Conservation (phyloP, 2,113 vertebrate species). For the Elephas maximus region DNA sequence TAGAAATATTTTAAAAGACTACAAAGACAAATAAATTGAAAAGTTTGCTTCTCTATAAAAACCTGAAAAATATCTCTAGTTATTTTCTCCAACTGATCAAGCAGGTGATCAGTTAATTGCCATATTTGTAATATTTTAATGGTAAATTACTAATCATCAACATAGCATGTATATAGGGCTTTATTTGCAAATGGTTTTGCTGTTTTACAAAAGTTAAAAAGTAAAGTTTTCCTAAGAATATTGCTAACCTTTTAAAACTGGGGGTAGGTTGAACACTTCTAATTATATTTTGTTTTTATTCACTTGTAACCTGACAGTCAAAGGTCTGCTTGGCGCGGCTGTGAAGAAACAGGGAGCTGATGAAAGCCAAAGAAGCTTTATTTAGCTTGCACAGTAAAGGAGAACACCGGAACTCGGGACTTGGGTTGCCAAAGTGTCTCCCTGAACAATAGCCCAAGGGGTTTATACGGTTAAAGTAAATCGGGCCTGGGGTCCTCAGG, state of each 20-base stretch:
- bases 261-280: neutral
- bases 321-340: no score
- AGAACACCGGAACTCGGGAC: no score
- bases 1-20: constrained; percentile 67
- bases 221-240: neutral
- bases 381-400: no score
- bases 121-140: constrained; percentile 42
- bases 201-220: constrained; percentile 8
- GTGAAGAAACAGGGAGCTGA: no score
- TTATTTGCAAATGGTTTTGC: neutral
- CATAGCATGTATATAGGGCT: neutral
- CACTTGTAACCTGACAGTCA: no score
- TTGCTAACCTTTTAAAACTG: neutral
- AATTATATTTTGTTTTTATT: constrained; percentile 48
- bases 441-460: no score
- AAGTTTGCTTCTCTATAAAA: constrained; percentile 48
- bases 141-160: neutral
- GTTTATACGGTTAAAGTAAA: no score
- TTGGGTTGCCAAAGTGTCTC: no score
- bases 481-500: no score
- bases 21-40: constrained; percentile 46
- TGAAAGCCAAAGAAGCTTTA: no score
- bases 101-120: neutral
- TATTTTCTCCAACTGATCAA: constrained; percentile 6
- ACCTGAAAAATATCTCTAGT: neutral